A percentile compares a stretch with the other conserved stretches of the same genome.
Evolutionary conservation across 2,888 invertebrate genomes (phyloP).

Genomic region (Allacma fusca): DNA sequence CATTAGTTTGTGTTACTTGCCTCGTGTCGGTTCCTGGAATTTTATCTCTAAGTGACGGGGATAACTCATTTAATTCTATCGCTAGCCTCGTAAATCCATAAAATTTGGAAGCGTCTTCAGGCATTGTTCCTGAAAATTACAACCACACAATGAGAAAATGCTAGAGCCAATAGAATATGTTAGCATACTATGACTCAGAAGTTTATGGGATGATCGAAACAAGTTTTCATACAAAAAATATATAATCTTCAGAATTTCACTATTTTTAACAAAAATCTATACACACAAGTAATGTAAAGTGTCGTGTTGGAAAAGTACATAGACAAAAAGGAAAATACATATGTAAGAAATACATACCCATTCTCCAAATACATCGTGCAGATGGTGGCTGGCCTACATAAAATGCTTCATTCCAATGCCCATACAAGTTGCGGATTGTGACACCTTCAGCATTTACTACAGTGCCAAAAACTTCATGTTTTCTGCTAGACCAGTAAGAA

Average conservation of each 20-base stretch:
- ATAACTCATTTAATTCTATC: constrained; percentile 82
- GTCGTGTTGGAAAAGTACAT: no score
- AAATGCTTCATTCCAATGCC: constrained; percentile 84
- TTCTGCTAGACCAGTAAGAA: constrained; percentile 79
- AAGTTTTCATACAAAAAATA: no score
- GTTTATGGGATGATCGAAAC: no score
- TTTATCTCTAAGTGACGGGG: constrained; percentile 69
- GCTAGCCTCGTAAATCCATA: constrained; percentile 87
- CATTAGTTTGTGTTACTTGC: constrained; percentile 38
- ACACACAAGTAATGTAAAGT: no score
- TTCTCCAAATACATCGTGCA: constrained; percentile 79
- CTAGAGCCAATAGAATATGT: neutral
- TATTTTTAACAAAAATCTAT: no score
- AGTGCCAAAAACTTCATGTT: constrained; percentile 78
- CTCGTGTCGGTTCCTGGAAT: constrained; percentile 78
- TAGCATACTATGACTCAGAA: neutral
- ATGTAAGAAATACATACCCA: constrained; percentile 72
- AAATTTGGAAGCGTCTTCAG: constrained; percentile 79
- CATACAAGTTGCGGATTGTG: constrained; percentile 73
- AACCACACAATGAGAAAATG: neutral
- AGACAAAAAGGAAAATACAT: no score
- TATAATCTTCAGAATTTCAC: no score
- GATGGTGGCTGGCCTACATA: constrained; percentile 77
- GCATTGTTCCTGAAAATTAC: constrained; percentile 73
- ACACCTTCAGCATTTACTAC: constrained; percentile 69